A percentile compares a stretch with the other conserved stretches of the same genome.
phyloP scores from a whole-genome alignment of 2,888 invertebrate species.

The Drosophila barbarae region DNA sequence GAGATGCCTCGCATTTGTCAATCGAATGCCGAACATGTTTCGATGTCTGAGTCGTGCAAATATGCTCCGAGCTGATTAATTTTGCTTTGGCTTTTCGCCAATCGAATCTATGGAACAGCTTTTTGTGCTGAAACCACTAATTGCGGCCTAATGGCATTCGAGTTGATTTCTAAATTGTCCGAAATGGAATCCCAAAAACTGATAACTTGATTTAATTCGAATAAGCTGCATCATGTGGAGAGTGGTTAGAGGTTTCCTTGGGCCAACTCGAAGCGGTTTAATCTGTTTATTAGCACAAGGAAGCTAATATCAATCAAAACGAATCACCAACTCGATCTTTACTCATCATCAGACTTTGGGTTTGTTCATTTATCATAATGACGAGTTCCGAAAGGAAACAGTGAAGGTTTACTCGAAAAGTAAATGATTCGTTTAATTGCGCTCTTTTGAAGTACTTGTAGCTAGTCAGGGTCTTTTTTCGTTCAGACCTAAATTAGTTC shows the following conservation, averaged over 20 bases:
- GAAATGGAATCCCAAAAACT: slow-evolving; percentile 20
- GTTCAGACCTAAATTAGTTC: slow-evolving; percentile 40
- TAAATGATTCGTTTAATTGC: slow-evolving; percentile 45
- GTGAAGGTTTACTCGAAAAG: slow-evolving; percentile 28
- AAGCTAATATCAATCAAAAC: slow-evolving; percentile 4
- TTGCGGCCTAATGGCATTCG: slow-evolving; percentile 39
- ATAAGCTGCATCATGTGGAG: background rate
- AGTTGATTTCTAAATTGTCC: slow-evolving; percentile 29
- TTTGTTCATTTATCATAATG: slow-evolving; percentile 25
- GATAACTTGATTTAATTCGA: slow-evolving; percentile 13
- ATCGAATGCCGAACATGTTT: slow-evolving; percentile 68
- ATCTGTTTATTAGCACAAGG: slow-evolving; percentile 16
- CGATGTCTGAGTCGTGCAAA: slow-evolving; percentile 55
- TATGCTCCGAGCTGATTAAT: slow-evolving; percentile 58
- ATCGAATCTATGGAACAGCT: slow-evolving; percentile 19
- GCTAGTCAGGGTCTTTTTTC: slow-evolving; percentile 51
- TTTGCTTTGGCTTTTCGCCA: slow-evolving; percentile 36
- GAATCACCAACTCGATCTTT: background rate
- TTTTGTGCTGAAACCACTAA: slow-evolving; percentile 42
- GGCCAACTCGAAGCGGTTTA: background rate
- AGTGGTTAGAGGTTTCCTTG: slow-evolving; percentile 5
- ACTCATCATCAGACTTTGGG: slow-evolving; percentile 1
- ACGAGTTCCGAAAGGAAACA: slow-evolving; percentile 35
- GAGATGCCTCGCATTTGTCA: slow-evolving; percentile 70
- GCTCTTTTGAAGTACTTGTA: slow-evolving; percentile 34